Base-by-base conservation (phyloP, 1,140 invertebrate genomes). In the Chironomus striatipennis region DNA sequence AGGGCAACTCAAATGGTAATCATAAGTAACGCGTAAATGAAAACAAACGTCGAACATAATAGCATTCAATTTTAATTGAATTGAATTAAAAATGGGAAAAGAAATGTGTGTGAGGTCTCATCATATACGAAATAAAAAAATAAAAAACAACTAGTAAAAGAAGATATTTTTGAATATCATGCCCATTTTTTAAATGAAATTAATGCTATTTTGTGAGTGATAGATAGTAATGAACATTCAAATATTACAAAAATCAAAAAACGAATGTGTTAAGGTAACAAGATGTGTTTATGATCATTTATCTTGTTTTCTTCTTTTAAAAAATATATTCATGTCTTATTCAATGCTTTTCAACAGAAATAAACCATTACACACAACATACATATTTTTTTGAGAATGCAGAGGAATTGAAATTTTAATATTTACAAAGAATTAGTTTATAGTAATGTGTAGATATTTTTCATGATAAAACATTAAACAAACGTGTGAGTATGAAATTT, bases 181-280 rank as follows among this genome's bases (percentile, higher is more conserved):
- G 65, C 65, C 65, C 65, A 70, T 70, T 70, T 70, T 70, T 21
- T 70, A n/a, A 20, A 70, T 70, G 65, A 70, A 70, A 70, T 70
- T 70, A 70, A 70, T 70, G 65, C 65, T 21, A 18, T 21, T 20
- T 18, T 21, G 65, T 21, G 65, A 70, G 65, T 70, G 65, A 70
- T 70, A 70, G 65, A 70, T 18, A n/a, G 17, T 20, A 70, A 20
- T 70, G 65, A 70, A 21, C 65, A 70, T 70, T 70, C 65, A 18
- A 70, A n/a, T 57, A 57, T n/a, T n/a, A 57, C 12, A 57, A 57
- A 57, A 57, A 57, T n/a, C 47, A 17, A 70, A 17, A 15, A 70
- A 70, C 18, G 65, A 70, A 70, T 70, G 65, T 70, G 65, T 70
- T 70, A 70, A 70, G 65, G 65, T 70, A 70, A 70, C 65, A 70